These are phyloP conservation scores for Tenebrosternarchus preto DNA, from an alignment of 2,113 vertebrate species.

Conservation along the genomic window DNA sequence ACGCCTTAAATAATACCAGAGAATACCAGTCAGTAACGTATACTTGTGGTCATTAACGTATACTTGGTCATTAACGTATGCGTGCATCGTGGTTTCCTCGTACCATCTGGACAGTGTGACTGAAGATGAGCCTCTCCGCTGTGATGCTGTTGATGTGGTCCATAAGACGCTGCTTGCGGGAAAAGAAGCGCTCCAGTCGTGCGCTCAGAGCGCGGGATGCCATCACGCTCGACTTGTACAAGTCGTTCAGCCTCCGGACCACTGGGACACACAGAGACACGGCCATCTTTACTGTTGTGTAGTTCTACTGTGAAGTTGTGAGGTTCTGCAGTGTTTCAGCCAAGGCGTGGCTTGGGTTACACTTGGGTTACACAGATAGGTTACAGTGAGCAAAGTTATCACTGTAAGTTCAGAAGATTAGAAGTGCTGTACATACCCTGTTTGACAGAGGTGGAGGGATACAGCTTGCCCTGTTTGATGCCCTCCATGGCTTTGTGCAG, in stretches of 20 bases:
- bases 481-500: conserved; percentile 88
- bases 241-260: conserved; percentile 87
- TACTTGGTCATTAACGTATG: background rate
- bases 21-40: too few relatives aligned
- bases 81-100: background rate
- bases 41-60: background rate
- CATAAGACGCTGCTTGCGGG: conserved; percentile 93
- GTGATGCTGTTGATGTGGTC: conserved; percentile 92
- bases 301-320: background rate
- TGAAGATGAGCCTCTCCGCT: conserved; percentile 92
- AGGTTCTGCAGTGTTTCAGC: too few relatives aligned
- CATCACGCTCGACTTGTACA: conserved; percentile 90
- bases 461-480: conserved; percentile 88
- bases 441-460: conserved; percentile 91
- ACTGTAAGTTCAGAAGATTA: too few relatives aligned
- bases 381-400: too few relatives aligned
- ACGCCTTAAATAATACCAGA: background rate
- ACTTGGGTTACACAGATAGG: too few relatives aligned
- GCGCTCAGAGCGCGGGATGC: conserved; percentile 87
- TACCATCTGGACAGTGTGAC: conserved; percentile 94
- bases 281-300: background rate
- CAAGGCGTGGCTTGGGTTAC: too few relatives aligned
- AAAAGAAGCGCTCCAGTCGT: conserved; percentile 89
- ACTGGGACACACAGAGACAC: conserved; percentile 68
- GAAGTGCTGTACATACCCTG: conserved; percentile 76